Base-by-base conservation (phyloP, 2,888 invertebrate species). In the Lobophora halterata region DNA sequence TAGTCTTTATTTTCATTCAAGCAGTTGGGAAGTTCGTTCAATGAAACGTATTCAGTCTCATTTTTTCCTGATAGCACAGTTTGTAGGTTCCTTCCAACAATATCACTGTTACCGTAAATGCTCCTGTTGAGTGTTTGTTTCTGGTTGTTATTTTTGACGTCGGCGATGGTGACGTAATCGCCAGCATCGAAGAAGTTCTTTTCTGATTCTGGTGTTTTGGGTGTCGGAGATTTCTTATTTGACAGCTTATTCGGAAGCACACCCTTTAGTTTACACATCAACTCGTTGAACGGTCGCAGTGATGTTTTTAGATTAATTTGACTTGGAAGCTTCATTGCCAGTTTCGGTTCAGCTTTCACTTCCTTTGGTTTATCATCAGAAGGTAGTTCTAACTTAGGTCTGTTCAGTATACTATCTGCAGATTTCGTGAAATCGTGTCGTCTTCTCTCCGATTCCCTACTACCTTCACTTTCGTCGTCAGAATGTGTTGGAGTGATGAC, bases 401-500 rank as follows among this genome's bases (percentile, higher is more conserved):
- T 70, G 52, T 69, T 65, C 42, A 46, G 31, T 38, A 53, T 42
- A 23, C 53, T 50, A 35, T 53, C 53, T 12, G 44, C 42, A n/a
- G 53, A 53, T 29, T 50, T 53, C 3, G 53, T 44, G 17, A 49
- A 53, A 14, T 48, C 40, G 27, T 32, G 46, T 19, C 24, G 46
- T 13, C 52, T 50, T 8, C 49, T 52, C 17, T 74, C 75, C 6
- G 65, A 59, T 24, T 70, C 74, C 63, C 78, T 83, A 54, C 76
- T 78, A 18, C 61, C 68, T 68, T 90, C 89, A 51, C 91, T 92
- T 71, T 96, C 96, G 61, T 96, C 96, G 57, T 96, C 96, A 48
- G 95, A 96, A 45, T 93, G 93, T 0, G 93, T 92, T 2, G 96
- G 96, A 7, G 96, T 96, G 29, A 96, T 95, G 1, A 95, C 95